Conservation (phyloP, 2,113 vertebrate species). For the Psophia crepitans region DNA sequence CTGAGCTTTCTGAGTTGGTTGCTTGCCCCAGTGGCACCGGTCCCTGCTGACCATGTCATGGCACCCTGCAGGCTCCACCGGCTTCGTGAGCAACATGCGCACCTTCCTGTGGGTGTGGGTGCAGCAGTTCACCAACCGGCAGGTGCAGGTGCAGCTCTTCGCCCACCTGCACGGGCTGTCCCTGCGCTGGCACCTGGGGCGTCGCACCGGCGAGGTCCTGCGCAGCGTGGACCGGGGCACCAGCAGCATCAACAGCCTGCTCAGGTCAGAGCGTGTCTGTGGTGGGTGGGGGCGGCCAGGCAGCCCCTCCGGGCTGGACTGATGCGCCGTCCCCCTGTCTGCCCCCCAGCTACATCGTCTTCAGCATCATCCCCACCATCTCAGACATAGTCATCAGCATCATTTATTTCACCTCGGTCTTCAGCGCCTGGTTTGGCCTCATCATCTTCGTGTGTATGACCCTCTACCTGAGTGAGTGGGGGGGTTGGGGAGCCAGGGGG, state of each 20-base stretch:
- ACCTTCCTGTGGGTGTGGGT: conserved; percentile 94
- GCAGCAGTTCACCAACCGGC: conserved; percentile 91
- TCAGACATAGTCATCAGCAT: conserved; percentile 92
- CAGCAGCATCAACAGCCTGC: conserved; percentile 88
- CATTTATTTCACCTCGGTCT: conserved; percentile 88
- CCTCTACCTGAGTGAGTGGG: conserved; percentile 90
- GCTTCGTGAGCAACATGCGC: conserved; percentile 91
- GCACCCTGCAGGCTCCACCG: conserved; percentile 72
- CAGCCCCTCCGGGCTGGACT: neutral
- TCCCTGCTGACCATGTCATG: fast-evolving
- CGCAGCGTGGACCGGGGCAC: conserved; percentile 91
- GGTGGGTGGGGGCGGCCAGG: fast-evolving
- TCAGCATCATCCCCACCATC: conserved; percentile 92
- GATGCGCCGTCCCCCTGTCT: neutral
- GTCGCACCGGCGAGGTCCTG: conserved; percentile 91
- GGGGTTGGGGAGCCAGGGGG: neutral
- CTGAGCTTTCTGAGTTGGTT: neutral
- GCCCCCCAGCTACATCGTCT: conserved; percentile 87
- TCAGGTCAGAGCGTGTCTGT: conserved; percentile 73
- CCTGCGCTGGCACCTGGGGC: conserved; percentile 91
- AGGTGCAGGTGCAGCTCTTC: conserved; percentile 88
- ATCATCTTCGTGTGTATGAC: conserved; percentile 95
- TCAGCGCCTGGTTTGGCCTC: conserved; percentile 97
- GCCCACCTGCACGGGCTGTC: conserved; percentile 88
- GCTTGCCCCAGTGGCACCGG: fast-evolving